Conservation (phyloP, 2,113 vertebrate genomes). For the Heteronetta atricapilla region DNA sequence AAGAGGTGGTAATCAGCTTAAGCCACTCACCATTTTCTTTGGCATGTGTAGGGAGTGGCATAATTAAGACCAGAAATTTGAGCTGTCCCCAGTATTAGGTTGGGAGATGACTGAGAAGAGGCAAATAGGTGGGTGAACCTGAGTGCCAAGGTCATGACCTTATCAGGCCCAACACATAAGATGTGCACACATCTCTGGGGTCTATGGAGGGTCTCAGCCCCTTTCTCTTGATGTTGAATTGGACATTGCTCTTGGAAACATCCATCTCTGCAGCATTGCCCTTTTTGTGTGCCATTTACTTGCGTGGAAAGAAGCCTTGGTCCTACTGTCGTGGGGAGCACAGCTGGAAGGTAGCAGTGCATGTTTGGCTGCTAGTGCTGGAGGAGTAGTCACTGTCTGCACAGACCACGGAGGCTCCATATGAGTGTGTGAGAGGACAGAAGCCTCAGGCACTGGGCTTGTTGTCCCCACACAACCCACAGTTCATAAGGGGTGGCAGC, state of each 20-base stretch:
- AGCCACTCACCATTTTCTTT: neutral
- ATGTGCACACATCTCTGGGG: neutral
- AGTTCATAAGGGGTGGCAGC: neutral
- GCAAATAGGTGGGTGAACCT: neutral
- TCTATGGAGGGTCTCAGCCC: neutral
- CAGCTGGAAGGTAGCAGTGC: neutral
- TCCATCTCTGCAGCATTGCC: neutral
- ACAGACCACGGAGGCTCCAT: accelerated
- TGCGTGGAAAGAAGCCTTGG: neutral
- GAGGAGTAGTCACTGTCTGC: neutral
- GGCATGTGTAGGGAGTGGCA: accelerated
- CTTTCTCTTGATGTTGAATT: neutral
- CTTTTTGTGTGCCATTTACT: neutral
- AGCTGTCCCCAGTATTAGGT: neutral
- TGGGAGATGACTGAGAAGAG: neutral
- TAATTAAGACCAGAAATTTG: neutral
- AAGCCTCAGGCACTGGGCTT: accelerated
- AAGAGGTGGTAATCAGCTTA: neutral
- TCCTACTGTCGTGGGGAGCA: neutral
- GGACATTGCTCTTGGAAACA: neutral
- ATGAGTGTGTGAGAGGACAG: neutral
- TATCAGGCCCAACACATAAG: neutral
- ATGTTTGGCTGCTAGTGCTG: neutral
- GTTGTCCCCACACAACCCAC: neutral
- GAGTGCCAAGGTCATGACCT: neutral